These are phyloP conservation scores for Stenurella melanura DNA, from an alignment of 2,888 invertebrate genomes.

Conservation along the genomic window DNA sequence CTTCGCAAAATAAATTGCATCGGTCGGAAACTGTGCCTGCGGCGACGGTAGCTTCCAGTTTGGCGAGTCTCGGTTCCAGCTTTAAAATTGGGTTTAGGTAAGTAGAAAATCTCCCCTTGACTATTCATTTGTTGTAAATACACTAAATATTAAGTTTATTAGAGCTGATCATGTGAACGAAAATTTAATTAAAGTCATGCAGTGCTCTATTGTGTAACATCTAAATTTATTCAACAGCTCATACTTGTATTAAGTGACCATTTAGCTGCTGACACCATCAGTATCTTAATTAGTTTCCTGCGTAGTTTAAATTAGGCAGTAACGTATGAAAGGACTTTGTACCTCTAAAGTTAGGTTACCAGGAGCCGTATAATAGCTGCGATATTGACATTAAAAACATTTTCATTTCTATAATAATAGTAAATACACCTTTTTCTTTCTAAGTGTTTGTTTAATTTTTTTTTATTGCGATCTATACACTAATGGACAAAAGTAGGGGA, in stretches of 20 bases:
- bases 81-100: slow-evolving; percentile 92
- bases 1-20: slow-evolving; percentile 76
- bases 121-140: slow-evolving; percentile 30
- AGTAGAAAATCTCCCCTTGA: slow-evolving; percentile 62
- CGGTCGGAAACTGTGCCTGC: slow-evolving; percentile 86
- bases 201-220: neutral
- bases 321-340: neutral
- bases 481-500: too few relatives aligned
- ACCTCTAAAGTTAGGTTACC: neutral
- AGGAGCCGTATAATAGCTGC: too few relatives aligned
- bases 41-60: slow-evolving; percentile 83
- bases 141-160: slow-evolving; percentile 5
- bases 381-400: too few relatives aligned
- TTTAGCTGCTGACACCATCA: neutral
- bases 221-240: neutral
- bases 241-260: neutral
- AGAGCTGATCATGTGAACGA: neutral
- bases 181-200: neutral
- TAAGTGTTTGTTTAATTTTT: too few relatives aligned
- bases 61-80: slow-evolving; percentile 87
- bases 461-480: too few relatives aligned
- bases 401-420: too few relatives aligned
- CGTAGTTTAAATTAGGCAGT: neutral
- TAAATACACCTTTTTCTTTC: too few relatives aligned
- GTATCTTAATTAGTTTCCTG: neutral